Evolutionary conservation across 2,888 invertebrate species (phyloP).

Genomic region (Acleris cristana): DNA sequence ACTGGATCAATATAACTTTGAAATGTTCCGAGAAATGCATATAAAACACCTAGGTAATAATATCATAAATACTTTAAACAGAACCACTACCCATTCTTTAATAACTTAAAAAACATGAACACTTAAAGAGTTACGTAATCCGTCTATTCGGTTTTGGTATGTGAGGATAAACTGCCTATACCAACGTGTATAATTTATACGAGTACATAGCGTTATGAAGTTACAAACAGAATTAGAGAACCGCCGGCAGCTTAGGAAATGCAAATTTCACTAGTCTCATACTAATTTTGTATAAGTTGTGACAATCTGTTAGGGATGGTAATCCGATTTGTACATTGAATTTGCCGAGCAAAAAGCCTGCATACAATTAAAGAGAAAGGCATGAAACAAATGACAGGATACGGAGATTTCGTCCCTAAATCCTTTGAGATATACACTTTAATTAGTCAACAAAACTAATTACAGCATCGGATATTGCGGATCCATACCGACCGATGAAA

Average conservation of each 20-base stretch:
- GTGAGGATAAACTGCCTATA: too few relatives aligned
- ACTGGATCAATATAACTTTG: too few relatives aligned
- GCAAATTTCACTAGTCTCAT: slow-evolving; percentile 27
- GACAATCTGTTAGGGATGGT: slow-evolving; percentile 14
- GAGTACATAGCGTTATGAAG: slow-evolving; percentile 3
- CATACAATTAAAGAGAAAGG: slow-evolving; percentile 10
- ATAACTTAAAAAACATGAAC: too few relatives aligned
- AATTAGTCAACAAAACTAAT: slow-evolving; percentile 34
- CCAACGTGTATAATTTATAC: too few relatives aligned
- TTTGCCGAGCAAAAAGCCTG: not conserved
- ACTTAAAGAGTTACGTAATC: too few relatives aligned
- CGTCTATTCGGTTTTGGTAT: too few relatives aligned
- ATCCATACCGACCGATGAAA: slow-evolving; percentile 37
- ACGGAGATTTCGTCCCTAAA: slow-evolving; percentile 23
- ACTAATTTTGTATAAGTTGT: slow-evolving; percentile 20
- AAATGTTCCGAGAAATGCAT: too few relatives aligned
- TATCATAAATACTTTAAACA: too few relatives aligned
- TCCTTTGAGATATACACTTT: slow-evolving; percentile 29
- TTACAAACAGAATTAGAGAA: slow-evolving; percentile 24
- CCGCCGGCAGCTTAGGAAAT: slow-evolving; percentile 13
- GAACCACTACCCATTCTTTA: too few relatives aligned
- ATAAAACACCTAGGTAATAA: too few relatives aligned
- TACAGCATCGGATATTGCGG: slow-evolving; percentile 34
- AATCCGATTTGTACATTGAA: slow-evolving; percentile 12
- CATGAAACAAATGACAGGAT: slow-evolving; percentile 22